Percentiles rank a stretch among this genome's conserved stretches.
These are phyloP conservation scores for Beroe forskalii DNA, from an alignment of 37 sponge, comb jelly and placozoan species.

Conservation along the genomic window DNA sequence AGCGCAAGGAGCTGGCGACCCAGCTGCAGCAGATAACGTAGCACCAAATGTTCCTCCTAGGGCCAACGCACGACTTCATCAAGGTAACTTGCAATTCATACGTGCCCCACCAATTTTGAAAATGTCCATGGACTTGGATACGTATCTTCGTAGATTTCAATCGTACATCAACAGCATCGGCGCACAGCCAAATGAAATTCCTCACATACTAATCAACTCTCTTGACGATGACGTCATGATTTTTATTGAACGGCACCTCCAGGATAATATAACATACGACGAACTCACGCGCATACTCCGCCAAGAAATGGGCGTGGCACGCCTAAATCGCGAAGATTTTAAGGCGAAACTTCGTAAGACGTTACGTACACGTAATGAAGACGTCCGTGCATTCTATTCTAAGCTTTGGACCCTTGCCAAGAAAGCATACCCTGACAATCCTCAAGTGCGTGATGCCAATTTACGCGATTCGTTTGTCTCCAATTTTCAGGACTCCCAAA, in stretches of 20 bases:
- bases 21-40: neutral
- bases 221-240: conserved; percentile 1
- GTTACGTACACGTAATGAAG: neutral
- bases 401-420: neutral
- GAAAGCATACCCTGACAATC: conserved; percentile 10
- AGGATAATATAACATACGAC: neutral
- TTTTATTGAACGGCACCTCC: neutral
- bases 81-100: neutral
- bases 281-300: neutral
- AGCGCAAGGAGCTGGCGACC: neutral
- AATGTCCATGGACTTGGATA: neutral
- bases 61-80: neutral
- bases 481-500: neutral
- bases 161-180: neutral
- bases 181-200: neutral
- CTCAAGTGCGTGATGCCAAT: neutral
- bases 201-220: neutral
- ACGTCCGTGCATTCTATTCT: neutral
- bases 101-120: neutral
- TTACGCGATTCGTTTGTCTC: neutral
- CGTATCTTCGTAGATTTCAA: neutral
- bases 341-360: neutral
- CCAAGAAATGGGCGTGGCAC: neutral
- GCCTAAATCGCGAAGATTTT: neutral
- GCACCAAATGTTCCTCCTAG: neutral